Percentiles rank a stretch among this genome's conserved stretches.
Evolutionary conservation across 2,113 vertebrate genomes (phyloP).

Genomic region (Casuarius casuarius): DNA sequence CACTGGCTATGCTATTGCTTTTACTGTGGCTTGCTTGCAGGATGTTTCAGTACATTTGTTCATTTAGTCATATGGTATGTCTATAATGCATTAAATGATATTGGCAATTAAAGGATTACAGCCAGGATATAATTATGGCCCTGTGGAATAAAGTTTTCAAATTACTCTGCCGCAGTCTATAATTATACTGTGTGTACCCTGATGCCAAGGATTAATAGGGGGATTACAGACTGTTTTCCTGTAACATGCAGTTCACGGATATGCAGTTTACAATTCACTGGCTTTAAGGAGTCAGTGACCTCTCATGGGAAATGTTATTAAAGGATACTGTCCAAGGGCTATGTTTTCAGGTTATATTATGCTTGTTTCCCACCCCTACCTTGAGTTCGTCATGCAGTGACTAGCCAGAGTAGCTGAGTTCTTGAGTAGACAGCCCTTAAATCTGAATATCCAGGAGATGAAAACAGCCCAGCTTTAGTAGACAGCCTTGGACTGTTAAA

Average conservation of each 20-base stretch:
- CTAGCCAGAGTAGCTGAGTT: neutral
- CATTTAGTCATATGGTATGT: neutral
- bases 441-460: neutral
- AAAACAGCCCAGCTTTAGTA: neutral
- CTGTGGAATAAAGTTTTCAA: constrained; percentile 65
- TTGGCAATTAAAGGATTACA: constrained; percentile 72
- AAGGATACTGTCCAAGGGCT: neutral
- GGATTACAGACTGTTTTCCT: constrained; percentile 36
- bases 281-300: neutral
- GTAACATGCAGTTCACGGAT: neutral
- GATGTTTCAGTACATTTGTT: neutral
- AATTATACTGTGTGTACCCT: constrained; percentile 49
- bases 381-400: neutral
- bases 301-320: neutral
- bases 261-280: neutral
- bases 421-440: neutral
- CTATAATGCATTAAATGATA: constrained; percentile 59
- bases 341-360: neutral
- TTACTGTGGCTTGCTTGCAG: neutral
- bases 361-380: neutral
- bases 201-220: constrained; percentile 59
- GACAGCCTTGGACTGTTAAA: neutral
- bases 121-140: constrained; percentile 60
- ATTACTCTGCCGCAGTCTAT: constrained; percentile 29
- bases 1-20: neutral